A percentile compares a stretch with the other conserved stretches of the same genome.
phyloP scores from a whole-genome alignment of 1,140 invertebrate genomes.

The Ooceraea biroi region DNA sequence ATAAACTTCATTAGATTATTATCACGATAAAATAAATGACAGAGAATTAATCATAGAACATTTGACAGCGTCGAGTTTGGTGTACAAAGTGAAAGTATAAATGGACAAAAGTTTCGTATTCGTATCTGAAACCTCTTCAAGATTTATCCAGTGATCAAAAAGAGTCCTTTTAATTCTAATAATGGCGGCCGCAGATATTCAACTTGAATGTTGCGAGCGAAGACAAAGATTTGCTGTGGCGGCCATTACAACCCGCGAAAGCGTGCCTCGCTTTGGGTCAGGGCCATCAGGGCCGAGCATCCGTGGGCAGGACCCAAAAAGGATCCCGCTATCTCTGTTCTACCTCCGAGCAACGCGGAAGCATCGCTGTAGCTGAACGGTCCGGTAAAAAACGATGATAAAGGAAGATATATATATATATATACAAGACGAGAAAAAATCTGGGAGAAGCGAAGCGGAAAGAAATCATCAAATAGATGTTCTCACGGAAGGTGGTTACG shows the following conservation, averaged over 20 bases:
- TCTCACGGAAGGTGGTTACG: neutral
- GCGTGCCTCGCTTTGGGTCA: conserved; percentile 55
- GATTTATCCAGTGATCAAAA: conserved; percentile 7
- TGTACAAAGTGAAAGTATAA: neutral
- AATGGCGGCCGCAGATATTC: neutral
- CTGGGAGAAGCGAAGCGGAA: neutral
- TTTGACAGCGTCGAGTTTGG: neutral
- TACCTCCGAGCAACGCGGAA: conserved; percentile 38
- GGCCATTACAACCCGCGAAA: conserved; percentile 55
- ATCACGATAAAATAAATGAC: neutral
- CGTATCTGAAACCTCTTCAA: neutral
- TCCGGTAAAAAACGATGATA: conserved; percentile 1
- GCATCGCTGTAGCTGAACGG: conserved; percentile 19
- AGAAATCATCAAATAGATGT: neutral
- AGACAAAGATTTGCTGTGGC: conserved; percentile 35
- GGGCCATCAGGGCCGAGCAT: conserved; percentile 49
- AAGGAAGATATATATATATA: neutral
- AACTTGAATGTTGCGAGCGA: conserved; percentile 33
- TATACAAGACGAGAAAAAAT: neutral
- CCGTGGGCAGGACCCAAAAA: conserved; percentile 46
- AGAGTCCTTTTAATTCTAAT: conserved; percentile 10
- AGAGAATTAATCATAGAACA: neutral
- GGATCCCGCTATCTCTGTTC: conserved; percentile 37
- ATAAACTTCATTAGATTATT: neutral
- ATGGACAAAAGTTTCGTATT: neutral